Percentiles rank a stretch among this genome's conserved stretches.
phyloP scores from a whole-genome alignment of 2,797 vertebrate genomes.

The Gymnothorax reevesii region DNA sequence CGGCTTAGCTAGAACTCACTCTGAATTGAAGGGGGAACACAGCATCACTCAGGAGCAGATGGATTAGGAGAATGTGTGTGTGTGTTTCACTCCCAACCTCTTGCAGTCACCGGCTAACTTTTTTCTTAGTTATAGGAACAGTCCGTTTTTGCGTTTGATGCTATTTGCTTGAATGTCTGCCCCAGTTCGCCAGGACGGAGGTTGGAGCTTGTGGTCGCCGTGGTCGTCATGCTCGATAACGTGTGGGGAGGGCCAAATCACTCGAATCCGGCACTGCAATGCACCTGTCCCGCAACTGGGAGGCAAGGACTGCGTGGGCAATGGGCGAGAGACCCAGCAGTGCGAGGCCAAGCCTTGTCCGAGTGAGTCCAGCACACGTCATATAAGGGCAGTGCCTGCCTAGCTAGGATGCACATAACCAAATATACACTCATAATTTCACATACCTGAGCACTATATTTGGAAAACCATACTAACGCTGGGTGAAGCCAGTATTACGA shows the following conservation, averaged over 20 bases:
- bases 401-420: neutral
- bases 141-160: neutral
- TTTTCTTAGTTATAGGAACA: neutral
- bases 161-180: constrained; percentile 29
- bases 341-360: constrained; percentile 89
- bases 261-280: constrained; percentile 95
- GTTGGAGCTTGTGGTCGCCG: constrained; percentile 97
- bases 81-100: neutral
- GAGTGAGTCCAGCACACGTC: constrained; percentile 66
- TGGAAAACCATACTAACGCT: neutral
- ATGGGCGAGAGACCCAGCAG: constrained; percentile 87
- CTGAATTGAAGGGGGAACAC: neutral
- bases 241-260: constrained; percentile 92
- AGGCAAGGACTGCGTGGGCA: constrained; percentile 87
- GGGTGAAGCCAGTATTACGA: constrained; percentile 20
- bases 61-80: neutral
- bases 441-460: too few species aligned
- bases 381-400: neutral
- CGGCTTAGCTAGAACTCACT: neutral
- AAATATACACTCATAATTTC: neutral
- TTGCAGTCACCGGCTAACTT: neutral
- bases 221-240: constrained; percentile 96
- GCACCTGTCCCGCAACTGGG: constrained; percentile 92
- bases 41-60: neutral
- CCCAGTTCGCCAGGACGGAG: constrained; percentile 91